These are phyloP conservation scores for Ibidorhyncha struthersii DNA, from an alignment of 2,113 vertebrate genomes.

Conservation along the genomic window DNA sequence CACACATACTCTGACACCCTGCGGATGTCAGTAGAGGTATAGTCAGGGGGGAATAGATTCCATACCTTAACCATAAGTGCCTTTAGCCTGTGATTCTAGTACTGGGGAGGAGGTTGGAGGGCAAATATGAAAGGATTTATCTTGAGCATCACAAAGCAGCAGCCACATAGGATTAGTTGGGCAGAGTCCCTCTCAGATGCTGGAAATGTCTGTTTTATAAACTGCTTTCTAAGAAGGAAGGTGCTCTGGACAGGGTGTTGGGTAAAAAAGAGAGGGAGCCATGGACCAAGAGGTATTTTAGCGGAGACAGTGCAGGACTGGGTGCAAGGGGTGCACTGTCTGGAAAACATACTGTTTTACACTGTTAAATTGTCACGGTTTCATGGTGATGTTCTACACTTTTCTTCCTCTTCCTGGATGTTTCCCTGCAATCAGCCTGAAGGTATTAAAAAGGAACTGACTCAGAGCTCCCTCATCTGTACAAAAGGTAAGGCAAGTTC, in stretches of 20 bases:
- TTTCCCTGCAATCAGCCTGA: conserved; percentile 53
- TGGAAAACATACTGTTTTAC: not conserved
- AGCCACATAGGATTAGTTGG: not conserved
- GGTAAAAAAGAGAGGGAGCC: not conserved
- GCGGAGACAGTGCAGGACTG: not conserved
- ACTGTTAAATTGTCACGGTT: not conserved
- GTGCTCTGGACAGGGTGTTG: not conserved
- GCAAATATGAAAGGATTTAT: not conserved
- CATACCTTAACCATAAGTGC: not conserved
- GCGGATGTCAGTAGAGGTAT: not conserved
- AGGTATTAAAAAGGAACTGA: conserved; percentile 73
- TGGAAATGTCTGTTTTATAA: not conserved
- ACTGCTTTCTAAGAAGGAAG: not conserved
- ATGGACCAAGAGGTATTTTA: not conserved
- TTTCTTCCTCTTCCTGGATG: not conserved
- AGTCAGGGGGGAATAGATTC: not conserved
- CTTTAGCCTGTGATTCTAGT: not conserved
- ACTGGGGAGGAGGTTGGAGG: too few relatives aligned
- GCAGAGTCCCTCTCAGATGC: not conserved
- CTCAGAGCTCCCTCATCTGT: conserved; percentile 69
- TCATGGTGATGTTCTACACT: not conserved
- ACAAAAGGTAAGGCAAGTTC: conserved; percentile 66
- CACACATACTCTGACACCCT: not conserved
- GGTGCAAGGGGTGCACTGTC: not conserved
- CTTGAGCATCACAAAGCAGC: not conserved